Evolutionary conservation across 2,797 vertebrate species (phyloP), one percentile per base, ranked within the genome.

Genomic region (Danio tinwini): DNA sequence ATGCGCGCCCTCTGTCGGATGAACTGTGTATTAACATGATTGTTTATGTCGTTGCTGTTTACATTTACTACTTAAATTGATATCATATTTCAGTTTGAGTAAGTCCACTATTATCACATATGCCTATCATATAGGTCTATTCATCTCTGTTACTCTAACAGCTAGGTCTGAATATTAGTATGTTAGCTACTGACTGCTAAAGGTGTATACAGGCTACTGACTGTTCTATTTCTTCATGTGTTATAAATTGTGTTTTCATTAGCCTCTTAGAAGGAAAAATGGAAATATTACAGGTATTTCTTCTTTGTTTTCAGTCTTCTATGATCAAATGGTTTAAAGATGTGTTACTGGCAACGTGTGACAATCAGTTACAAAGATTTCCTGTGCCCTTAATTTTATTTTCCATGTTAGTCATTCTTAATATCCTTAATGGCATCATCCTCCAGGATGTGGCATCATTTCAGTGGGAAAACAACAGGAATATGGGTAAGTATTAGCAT

Each of bases 361-460:
- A 65, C 19, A 68, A 29, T 50, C 2, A 37, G 8, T 68, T 37
- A 47, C 2, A 59, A 6, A 13, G 1, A 14, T 50, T 68, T 68
- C 5, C 21, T 47, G 6, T 37, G 19, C 6, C 17, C 64, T 67
- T 67, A 11, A 68, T 50, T 50, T 37, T 52, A 6, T 68, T 68
- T 39, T 37, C 21, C 47, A n/a, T 52, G 14, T 69, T 52, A 52
- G 21, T 39, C 29, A 69, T 50, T 68, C 16, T 21, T 49, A 68
- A 50, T 3, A 16, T 69, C 65, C 47, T 39, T 39, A 37, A n/a
- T 50, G 47, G 50, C 47, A 50, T 50, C 65, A 68, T 37, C 9
- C 14, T n/a, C 14, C 65, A n/a, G 65, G 65, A 68, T 50, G 64
- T 68, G 65, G 50, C 65, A 16, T 50, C 21, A 68, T 37, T 37